A percentile compares a stretch with the other conserved stretches of the same genome.
Evolutionary conservation across 2,888 invertebrate species (phyloP).

Genomic region (Lasiommata megera): DNA sequence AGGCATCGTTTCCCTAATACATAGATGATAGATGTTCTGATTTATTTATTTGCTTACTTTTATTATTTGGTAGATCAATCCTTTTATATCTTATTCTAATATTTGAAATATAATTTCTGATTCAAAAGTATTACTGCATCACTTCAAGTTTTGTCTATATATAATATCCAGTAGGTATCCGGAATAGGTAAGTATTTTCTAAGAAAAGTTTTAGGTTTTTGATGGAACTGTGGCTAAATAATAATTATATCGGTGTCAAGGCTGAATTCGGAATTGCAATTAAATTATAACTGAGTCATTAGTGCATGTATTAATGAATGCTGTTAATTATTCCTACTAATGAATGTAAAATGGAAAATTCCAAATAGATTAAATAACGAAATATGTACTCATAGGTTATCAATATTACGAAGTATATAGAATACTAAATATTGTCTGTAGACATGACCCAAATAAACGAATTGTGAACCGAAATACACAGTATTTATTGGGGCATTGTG

Average conservation of each 20-base stretch:
- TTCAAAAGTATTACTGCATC: too few relatives aligned
- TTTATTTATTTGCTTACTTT: too few relatives aligned
- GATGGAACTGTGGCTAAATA: not conserved
- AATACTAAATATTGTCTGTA: conserved; percentile 39
- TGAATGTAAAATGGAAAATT: conserved; percentile 48
- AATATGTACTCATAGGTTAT: conserved; percentile 54
- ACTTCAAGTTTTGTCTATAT: too few relatives aligned
- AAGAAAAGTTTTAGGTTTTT: not conserved
- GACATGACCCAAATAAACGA: conserved; percentile 44
- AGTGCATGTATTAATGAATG: conserved; percentile 23
- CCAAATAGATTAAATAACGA: conserved; percentile 51
- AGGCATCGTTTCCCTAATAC: too few relatives aligned
- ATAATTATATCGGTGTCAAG: conserved; percentile 17
- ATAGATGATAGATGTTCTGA: too few relatives aligned
- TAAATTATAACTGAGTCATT: conserved; percentile 20
- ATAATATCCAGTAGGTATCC: too few relatives aligned
- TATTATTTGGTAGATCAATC: too few relatives aligned
- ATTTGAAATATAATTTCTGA: too few relatives aligned
- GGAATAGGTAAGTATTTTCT: too few relatives aligned
- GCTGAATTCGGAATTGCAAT: conserved; percentile 19
- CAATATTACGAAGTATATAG: conserved; percentile 43
- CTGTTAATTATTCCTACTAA: conserved; percentile 32
- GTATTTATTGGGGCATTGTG: conserved; percentile 8
- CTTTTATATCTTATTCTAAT: too few relatives aligned
- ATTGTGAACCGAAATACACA: conserved; percentile 31